Base-by-base conservation (phyloP, 1,140 invertebrate genomes). In the Brachionus paranguensis region DNA sequence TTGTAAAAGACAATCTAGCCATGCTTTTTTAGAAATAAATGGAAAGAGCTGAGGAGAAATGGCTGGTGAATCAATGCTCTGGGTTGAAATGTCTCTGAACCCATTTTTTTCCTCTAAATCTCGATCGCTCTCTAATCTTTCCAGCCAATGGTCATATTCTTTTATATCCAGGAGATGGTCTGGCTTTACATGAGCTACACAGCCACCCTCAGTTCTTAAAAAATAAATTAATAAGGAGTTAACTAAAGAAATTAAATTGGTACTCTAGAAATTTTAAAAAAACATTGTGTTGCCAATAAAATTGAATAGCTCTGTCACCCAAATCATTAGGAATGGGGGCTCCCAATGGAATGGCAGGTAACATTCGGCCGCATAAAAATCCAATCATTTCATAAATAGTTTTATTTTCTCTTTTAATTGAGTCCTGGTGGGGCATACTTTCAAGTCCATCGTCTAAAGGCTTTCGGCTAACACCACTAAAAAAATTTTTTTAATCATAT, bases 191-290 rank as follows among this genome's bases (percentile, higher is more conserved):
- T 87, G 86, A 14, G 88, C 87, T 14, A 89, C 86, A 86, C 87
- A 88, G 1, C 86, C 89, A 70, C 89, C 89, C 78, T 90, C 88
- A 84, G 86, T 88, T 68, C 89, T 89, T 24, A 12, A 83, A 68
- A 50, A 50, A 83, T 45, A 1, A 41, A 14, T 45, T 8, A 53
- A 24, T 1, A 20, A 41, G 29, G 6, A 24, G 14, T 14, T 11
- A n/a, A 41, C 6, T 24, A 10, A 3, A 3, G 17, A 47, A 12
- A 64, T 12, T 10, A 84, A 53, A 8, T n/a, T 65, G 83, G 70
- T 86, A 90, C 89, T 85, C 89, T 43, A 89, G 78, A 85, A 90
- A 90, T n/a, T 87, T 88, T 0, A 90, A 86, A 10, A 90, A 85
- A n/a, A 88, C 88, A 41, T 86, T 86, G 55, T 90, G 88, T 74